A percentile compares a stretch with the other conserved stretches of the same genome.
phyloP scores from a whole-genome alignment of 2,797 vertebrate species.

The Rallus crepitans region DNA sequence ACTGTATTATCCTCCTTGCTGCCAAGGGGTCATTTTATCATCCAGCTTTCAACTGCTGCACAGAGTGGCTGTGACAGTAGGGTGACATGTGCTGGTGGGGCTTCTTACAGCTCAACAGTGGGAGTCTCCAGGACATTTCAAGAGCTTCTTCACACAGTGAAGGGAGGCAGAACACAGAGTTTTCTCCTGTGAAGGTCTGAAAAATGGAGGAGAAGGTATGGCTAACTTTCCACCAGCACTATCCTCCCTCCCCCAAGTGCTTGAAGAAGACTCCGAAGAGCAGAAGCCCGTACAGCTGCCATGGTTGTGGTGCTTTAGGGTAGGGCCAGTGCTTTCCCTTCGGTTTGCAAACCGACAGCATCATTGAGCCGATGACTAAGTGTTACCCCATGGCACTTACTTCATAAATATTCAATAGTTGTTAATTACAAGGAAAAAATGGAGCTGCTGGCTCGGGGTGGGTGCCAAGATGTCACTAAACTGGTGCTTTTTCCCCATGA shows the following conservation, averaged over 20 bases:
- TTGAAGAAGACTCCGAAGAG: not conserved
- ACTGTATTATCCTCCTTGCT: not conserved
- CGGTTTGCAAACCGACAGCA: not conserved
- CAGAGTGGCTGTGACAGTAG: not conserved
- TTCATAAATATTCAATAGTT: conserved; percentile 42
- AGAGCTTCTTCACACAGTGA: not conserved
- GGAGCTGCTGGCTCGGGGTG: not conserved
- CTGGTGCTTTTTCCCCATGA: not conserved
- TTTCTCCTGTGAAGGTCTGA: not conserved
- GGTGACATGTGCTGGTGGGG: not conserved
- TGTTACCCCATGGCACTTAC: not conserved
- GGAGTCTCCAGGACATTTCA: not conserved
- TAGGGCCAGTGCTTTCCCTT: not conserved
- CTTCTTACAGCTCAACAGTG: not conserved
- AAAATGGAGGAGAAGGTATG: not conserved
- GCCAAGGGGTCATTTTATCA: not conserved
- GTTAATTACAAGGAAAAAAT: conserved; percentile 42
- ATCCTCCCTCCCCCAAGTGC: not conserved
- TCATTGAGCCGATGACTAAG: not conserved
- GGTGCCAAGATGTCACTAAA: not conserved
- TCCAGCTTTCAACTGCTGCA: not conserved
- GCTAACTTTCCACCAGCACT: not conserved
- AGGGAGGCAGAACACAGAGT: not conserved
- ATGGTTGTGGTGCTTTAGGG: not conserved
- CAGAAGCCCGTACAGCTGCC: not conserved